phyloP scores from a whole-genome alignment of 2,797 vertebrate genomes.

The Gambusia yucatana region DNA sequence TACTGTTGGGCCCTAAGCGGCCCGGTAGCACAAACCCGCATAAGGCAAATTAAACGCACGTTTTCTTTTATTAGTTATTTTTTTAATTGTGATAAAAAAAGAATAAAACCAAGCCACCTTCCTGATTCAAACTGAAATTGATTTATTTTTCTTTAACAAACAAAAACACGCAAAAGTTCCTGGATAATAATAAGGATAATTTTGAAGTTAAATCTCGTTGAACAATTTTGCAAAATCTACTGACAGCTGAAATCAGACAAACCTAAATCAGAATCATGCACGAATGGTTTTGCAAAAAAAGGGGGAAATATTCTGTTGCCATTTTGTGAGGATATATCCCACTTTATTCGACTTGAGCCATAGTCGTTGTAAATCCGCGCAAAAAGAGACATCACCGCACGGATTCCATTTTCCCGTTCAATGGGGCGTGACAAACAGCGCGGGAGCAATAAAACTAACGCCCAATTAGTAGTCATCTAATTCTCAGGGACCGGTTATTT shows the following conservation, averaged over 20 bases:
- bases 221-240: neutral
- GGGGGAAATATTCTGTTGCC: neutral
- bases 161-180: neutral
- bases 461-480: slow-evolving; percentile 82
- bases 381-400: slow-evolving; percentile 63
- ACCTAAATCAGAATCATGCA: neutral
- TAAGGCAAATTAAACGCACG: neutral
- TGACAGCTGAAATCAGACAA: neutral
- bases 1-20: neutral
- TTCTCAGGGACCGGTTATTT: slow-evolving; percentile 81
- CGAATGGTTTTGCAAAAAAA: neutral
- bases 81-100: neutral
- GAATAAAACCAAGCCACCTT: neutral
- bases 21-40: neutral
- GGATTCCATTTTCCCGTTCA: slow-evolving; percentile 68
- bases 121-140: neutral
- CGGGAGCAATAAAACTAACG: slow-evolving; percentile 71
- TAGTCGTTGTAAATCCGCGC: slow-evolving; percentile 44
- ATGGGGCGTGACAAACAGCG: slow-evolving; percentile 63
- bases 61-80: neutral
- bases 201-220: neutral
- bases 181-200: no score
- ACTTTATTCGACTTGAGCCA: neutral
- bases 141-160: neutral
- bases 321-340: neutral